Base-by-base conservation (phyloP, 2,888 invertebrate genomes). In the Dolomedes plantarius region DNA sequence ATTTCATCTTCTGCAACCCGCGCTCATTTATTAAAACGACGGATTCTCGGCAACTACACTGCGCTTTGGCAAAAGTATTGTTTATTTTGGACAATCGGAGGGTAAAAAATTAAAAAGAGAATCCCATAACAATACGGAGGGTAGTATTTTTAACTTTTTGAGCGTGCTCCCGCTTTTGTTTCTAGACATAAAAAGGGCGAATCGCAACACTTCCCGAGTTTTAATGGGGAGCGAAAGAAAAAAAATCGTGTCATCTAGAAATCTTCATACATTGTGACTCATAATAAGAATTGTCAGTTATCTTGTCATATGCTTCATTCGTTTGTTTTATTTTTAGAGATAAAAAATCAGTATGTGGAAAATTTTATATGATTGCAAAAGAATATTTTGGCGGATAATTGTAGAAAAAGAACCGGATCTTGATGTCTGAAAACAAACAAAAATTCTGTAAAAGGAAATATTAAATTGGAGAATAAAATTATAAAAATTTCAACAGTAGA, bases 1-100 rank as follows among this genome's bases (percentile, higher is more conserved):
- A 72, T 72, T 41, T 64, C 56, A 82, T 31, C 75, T 31, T 46
- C 32, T 28, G 65, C 67, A 65, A 28, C 69, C 50, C 46, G 23
- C n/a, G n/a, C 65, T 72, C 83, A 83, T 83, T 83, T 77, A 83
- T 83, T 83, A 83, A 76, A 72, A 77, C 76, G 76, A 72, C 64
- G 75, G 62, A 82, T 76, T 65, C 73, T 67, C 64, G n/a, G 64
- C 31, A 46, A 80, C 80, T 72, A 50, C 81, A 74, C 50, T 75
- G 39, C 74, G 41, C 81, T 31, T 71, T 75, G 28, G 16, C 76
- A 16, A 64, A 80, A 77, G 75, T 72, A 73, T 72, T 83, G 72
- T 76, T 83, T 83, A 83, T 72, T 76, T 83, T 67, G 77, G 7
- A 56, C 31, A 62, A 32, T 62, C 50, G 27, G 50, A 31, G 50